These are phyloP conservation scores for Sula dactylatra DNA, from an alignment of 2,113 vertebrate genomes.

Conservation along the genomic window DNA sequence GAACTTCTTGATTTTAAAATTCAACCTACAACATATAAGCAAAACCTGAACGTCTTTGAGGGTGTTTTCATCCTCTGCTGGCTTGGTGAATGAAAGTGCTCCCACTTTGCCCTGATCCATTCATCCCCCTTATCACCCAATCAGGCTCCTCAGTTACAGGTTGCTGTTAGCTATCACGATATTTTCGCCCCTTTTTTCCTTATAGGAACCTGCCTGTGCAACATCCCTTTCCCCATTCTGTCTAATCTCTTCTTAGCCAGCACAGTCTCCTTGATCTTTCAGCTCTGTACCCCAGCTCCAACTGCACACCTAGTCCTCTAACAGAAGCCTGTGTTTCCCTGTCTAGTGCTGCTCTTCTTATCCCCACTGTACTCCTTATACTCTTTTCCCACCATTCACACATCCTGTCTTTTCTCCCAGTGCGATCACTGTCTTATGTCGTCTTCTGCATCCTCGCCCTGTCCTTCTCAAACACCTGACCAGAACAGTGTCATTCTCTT, in stretches of 20 bases:
- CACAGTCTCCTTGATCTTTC: not conserved
- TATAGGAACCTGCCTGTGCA: rapidly evolving
- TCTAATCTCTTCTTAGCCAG: not conserved
- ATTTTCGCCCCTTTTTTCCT: not conserved
- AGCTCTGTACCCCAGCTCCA: not conserved
- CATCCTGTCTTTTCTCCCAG: not conserved
- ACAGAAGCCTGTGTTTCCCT: not conserved
- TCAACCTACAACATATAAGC: not conserved
- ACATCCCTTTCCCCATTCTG: not conserved
- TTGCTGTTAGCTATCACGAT: not conserved
- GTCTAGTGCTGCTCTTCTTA: not conserved
- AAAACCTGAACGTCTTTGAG: not conserved
- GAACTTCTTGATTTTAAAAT: not conserved
- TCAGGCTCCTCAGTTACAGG: not conserved
- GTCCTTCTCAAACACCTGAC: not conserved
- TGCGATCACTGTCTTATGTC: not conserved
- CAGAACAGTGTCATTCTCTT: not conserved
- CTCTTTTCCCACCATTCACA: not conserved
- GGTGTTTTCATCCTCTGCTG: not conserved
- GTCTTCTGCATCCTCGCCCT: not conserved
- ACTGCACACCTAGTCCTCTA: not conserved
- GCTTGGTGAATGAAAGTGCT: not conserved
- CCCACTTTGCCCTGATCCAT: not conserved
- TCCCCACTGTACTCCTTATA: not conserved
- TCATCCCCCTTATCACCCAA: not conserved